Evolutionary conservation across 2,888 invertebrate genomes (phyloP).

Genomic region (Disparrhopalites patrizii): DNA sequence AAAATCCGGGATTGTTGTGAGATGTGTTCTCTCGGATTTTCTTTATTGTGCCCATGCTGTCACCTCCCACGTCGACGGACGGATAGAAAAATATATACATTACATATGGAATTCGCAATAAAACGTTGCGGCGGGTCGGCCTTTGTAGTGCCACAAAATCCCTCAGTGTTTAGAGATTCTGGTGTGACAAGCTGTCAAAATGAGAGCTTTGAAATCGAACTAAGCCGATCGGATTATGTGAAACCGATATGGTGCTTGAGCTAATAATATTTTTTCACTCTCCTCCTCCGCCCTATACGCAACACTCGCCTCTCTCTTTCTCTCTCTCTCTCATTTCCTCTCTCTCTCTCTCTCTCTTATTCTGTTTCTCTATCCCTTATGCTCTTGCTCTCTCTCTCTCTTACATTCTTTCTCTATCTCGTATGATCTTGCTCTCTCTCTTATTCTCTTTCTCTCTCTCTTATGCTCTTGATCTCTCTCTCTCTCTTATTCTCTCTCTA

Average conservation of each 20-base stretch:
- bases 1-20: too few relatives aligned
- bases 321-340: neutral
- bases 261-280: constrained; percentile 32
- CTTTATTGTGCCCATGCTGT: too few relatives aligned
- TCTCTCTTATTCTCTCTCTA: too few relatives aligned
- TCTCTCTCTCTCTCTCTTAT: neutral
- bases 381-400: neutral
- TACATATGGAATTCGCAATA: neutral
- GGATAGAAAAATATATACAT: too few relatives aligned
- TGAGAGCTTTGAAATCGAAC: constrained; percentile 33
- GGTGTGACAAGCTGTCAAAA: constrained; percentile 47
- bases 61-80: too few relatives aligned
- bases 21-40: too few relatives aligned
- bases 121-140: neutral
- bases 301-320: neutral
- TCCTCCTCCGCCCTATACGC: neutral
- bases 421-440: neutral
- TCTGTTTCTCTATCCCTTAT: neutral
- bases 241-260: constrained; percentile 42
- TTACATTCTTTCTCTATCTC: neutral
- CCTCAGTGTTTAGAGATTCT: constrained; percentile 29
- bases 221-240: constrained; percentile 44
- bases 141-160: constrained; percentile 19
- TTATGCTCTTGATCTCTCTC: neutral
- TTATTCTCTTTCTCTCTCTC: neutral